phyloP scores from a whole-genome alignment of 2,888 invertebrate species.

The Limulus polyphemus region DNA sequence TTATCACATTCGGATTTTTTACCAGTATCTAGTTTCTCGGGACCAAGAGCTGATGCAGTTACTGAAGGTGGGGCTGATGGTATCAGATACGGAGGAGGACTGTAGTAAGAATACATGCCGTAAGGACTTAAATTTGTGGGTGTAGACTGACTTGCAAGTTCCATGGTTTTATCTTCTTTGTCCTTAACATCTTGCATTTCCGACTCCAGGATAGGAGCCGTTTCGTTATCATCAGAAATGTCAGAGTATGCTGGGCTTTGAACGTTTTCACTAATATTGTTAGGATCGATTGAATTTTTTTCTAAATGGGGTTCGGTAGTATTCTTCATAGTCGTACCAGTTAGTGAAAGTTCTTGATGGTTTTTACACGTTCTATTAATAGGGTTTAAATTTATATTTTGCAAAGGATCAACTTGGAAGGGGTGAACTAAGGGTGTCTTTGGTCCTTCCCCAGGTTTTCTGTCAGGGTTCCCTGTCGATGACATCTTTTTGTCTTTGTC shows the following conservation, averaged over 20 bases:
- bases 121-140: slow-evolving; percentile 37
- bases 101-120: slow-evolving; percentile 68
- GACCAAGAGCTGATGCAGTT: slow-evolving; percentile 7
- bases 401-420: neutral
- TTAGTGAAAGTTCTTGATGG: neutral
- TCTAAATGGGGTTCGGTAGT: neutral
- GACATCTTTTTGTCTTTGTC: slow-evolving; percentile 22
- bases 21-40: slow-evolving; percentile 1
- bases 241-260: slow-evolving; percentile 94
- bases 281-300: slow-evolving; percentile 23
- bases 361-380: neutral
- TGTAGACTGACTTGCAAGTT: slow-evolving; percentile 21
- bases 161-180: slow-evolving; percentile 41
- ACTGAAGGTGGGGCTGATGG: slow-evolving; percentile 45
- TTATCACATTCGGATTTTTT: slow-evolving; percentile 37
- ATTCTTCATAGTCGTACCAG: neutral
- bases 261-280: slow-evolving; percentile 49
- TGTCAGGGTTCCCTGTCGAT: neutral
- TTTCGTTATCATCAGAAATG: slow-evolving; percentile 75
- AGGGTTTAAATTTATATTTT: neutral
- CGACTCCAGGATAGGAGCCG: slow-evolving; percentile 45
- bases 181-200: slow-evolving; percentile 39
- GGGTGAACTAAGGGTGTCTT: neutral
- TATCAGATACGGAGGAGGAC: slow-evolving; percentile 68
- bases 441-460: slow-evolving; percentile 4